phyloP scores from a whole-genome alignment of 2,888 invertebrate species.

The Diogma glabrata region DNA sequence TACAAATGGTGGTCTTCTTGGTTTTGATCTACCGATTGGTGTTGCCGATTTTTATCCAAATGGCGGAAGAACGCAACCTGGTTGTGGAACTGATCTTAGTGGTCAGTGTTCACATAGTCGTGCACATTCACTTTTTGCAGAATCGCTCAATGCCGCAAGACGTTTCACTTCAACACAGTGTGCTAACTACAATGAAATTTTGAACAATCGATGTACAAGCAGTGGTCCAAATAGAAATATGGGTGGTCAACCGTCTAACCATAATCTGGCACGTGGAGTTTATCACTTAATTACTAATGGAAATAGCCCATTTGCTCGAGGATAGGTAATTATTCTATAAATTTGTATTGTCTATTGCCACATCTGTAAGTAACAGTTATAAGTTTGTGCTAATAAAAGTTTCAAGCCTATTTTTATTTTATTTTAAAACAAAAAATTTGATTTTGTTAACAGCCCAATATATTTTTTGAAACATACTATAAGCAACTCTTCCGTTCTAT shows the following conservation, averaged over 20 bases:
- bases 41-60: conserved; percentile 42
- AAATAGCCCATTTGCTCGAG: conserved; percentile 24
- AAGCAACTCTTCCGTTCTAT: no score
- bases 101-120: conserved; percentile 37
- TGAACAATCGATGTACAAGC: conserved; percentile 18
- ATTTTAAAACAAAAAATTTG: no score
- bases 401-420: no score
- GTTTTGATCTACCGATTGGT: conserved; percentile 30
- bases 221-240: conserved; percentile 23
- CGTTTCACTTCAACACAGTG: conserved; percentile 29
- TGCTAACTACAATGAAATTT: conserved; percentile 22
- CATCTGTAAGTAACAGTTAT: no score
- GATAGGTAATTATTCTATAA: background rate
- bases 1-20: conserved; percentile 28
- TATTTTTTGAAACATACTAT: no score
- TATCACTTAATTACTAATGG: conserved; percentile 29
- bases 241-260: conserved; percentile 24
- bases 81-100: conserved; percentile 36
- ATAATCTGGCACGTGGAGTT: conserved; percentile 24
- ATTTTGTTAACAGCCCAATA: no score
- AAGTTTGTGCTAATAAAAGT: no score
- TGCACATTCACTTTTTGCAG: conserved; percentile 35
- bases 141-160: conserved; percentile 28
- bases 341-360: no score
- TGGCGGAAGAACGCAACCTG: conserved; percentile 41